Base-by-base conservation (phyloP, 2,113 vertebrate genomes). In the Panthera uncia region DNA sequence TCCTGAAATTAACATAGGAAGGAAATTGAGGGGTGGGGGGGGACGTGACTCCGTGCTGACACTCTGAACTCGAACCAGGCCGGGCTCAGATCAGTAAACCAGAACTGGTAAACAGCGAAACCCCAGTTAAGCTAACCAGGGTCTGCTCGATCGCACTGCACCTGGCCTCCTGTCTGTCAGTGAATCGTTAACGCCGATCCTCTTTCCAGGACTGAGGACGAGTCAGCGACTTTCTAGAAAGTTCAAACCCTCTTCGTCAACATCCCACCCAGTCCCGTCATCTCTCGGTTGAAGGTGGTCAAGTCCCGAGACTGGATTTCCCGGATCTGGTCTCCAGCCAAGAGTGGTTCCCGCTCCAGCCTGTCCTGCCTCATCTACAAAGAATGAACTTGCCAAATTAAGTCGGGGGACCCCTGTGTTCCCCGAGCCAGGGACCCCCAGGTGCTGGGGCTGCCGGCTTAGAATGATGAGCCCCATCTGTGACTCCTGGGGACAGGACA, bases 51-150 rank as follows among this genome's bases (percentile, higher is more conserved):
- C 45, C 7, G 13, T 4, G 85, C 52, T 41, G 80, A 31, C 16
- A 21, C 27, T 4, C 74, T 57, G 71, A 50, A 83, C 68, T 78
- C 0, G 8, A 87, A 66, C 45, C 5, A 45, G n/a, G 65, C 87
- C 0, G 0, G 15, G 48, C 68, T 57, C 45, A 8, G 27, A 9
- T 36, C 21, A 16, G 27, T 31, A 25, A 1, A 45, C 76, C 27
- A 4, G 65, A 23, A 50, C 2, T 19, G 18, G 21, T 6, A 15
- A 33, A 14, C 23, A 10, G 15, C 0, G 1, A 57, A 38, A 21
- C 31, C 21, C 48, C 23, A 14, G 63, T 15, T 27, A 23, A 1
- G 3, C 36, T 15, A 9, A 23, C 15, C 88, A n/a, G 48, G 12
- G 10, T 55, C 29, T 11, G 29, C 36, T 15, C 3, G 11, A 10